Base-by-base conservation (phyloP, 2,888 invertebrate genomes). In the Sceliomorpha sp. region DNA sequence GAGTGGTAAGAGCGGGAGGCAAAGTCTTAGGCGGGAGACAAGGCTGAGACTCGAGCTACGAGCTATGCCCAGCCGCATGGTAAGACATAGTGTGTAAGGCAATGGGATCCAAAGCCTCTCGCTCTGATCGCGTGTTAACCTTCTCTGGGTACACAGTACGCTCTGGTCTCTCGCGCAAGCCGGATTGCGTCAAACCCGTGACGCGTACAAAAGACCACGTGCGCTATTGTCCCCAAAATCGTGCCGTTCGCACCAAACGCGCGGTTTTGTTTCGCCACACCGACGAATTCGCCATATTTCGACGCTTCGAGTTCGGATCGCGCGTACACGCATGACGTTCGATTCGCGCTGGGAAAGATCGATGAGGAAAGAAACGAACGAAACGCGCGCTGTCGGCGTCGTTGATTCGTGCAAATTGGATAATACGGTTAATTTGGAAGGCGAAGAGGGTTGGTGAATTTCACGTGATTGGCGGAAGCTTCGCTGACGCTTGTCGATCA, bases 91-190 rank as follows among this genome's bases (percentile, higher is more conserved):
- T 62, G 56, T 53, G 68, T 66, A 62, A 78, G 74, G 70, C 75
- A 77, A 78, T 73, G 78, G 77, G 74, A 70, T 78, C 75, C 76
- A 76, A 76, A 78, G 77, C 59, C 72, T 73, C 63, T 63, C 72
- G 68, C 68, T 64, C 64, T 71, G 80, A 76, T 77, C 80, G 83
- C 83, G 79, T 83, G 82, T 83, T 83, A 78, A 81, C 78, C 80
- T 83, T 77, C 79, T 76, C 76, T 67, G 73, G 72, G 79, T 68
- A 75, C 82, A 80, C 82, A 84, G 85, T 85, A 78, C 79, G 83
- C 79, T 81, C 75, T 79, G 80, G 85, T 82, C 84, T 79, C 81
- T 81, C 84, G 85, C 79, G 82, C 82, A 83, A 80, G 83, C 77
- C 79, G 82, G 85, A 80, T 83, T 85, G 53, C 58, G 58, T 47